Conservation (phyloP, 1,140 invertebrate species). For the Drosophila biarmipes region DNA sequence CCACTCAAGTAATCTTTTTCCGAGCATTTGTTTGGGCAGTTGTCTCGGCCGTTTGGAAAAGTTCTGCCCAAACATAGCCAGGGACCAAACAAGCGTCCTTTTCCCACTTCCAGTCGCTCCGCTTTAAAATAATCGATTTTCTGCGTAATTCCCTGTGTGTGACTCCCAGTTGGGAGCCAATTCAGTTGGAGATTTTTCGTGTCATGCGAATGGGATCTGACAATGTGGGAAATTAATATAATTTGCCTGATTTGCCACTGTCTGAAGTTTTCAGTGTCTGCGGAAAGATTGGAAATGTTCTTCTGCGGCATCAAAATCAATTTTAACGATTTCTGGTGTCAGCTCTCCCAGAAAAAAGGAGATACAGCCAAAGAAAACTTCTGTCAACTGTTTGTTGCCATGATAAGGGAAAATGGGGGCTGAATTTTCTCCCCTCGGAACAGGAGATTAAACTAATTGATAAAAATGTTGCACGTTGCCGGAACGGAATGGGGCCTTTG, state of each 20-base stretch:
- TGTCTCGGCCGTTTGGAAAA: constrained; percentile 39
- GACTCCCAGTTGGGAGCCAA: constrained; percentile 20
- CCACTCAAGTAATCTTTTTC: constrained; percentile 46
- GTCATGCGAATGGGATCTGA: constrained; percentile 70
- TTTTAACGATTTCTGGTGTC: constrained; percentile 70
- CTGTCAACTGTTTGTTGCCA: constrained; percentile 58
- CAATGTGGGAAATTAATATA: constrained; percentile 82
- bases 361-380: constrained; percentile 23
- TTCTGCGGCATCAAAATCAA: constrained; percentile 74
- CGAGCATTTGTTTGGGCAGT: constrained; percentile 37
- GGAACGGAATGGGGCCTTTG: constrained; percentile 47
- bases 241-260: constrained; percentile 78
- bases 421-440: constrained; percentile 19
- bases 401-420: constrained; percentile 28
- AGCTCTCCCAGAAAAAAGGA: constrained; percentile 5
- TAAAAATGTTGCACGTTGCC: constrained; percentile 78
- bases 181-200: constrained; percentile 57
- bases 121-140: constrained; percentile 82
- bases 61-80: constrained; percentile 35
- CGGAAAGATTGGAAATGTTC: constrained; percentile 67
- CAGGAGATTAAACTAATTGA: constrained; percentile 82
- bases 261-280: constrained; percentile 70
- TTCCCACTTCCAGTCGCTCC: neutral
- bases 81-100: constrained; percentile 1
- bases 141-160: constrained; percentile 44